phyloP scores from a whole-genome alignment of 2,113 vertebrate species.

The Tenebrosternarchus preto region DNA sequence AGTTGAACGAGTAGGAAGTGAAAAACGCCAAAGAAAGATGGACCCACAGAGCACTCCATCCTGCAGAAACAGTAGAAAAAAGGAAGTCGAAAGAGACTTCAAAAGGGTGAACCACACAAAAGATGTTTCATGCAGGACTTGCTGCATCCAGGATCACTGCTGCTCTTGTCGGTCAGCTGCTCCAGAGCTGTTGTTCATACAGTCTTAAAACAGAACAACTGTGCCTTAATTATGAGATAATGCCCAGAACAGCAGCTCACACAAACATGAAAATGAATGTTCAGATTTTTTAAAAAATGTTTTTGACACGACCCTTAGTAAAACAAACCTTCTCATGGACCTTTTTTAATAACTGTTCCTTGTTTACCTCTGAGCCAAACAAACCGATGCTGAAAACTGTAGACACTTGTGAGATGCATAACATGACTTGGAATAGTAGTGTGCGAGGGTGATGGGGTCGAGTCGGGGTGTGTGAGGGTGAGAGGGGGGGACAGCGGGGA shows the following conservation, averaged over 20 bases:
- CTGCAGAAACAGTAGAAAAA: neutral
- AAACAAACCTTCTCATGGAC: neutral
- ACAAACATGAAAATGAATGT: neutral
- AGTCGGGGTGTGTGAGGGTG: no score
- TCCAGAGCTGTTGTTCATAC: slow-evolving; percentile 4
- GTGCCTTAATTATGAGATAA: neutral
- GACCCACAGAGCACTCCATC: neutral
- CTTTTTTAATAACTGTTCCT: neutral
- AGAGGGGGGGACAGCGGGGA: no score
- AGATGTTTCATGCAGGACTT: slow-evolving; percentile 6
- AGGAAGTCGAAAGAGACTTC: slow-evolving; percentile 10
- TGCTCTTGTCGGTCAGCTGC: slow-evolving; percentile 19
- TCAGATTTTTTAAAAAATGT: neutral
- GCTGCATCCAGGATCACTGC: slow-evolving; percentile 35
- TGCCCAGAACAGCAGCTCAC: neutral
- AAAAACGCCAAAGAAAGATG: neutral
- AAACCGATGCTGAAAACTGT: neutral
- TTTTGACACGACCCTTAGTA: neutral
- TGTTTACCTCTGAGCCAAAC: slow-evolving; percentile 20
- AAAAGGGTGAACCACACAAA: neutral
- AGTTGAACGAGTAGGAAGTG: neutral
- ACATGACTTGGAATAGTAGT: neutral
- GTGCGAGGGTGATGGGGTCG: neutral
- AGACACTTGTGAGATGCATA: neutral
- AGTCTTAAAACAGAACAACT: slow-evolving; percentile 12